A percentile compares a stretch with the other conserved stretches of the same genome.
Evolutionary conservation across 2,797 vertebrate genomes (phyloP).

Genomic region (Pogonophryne albipinna): DNA sequence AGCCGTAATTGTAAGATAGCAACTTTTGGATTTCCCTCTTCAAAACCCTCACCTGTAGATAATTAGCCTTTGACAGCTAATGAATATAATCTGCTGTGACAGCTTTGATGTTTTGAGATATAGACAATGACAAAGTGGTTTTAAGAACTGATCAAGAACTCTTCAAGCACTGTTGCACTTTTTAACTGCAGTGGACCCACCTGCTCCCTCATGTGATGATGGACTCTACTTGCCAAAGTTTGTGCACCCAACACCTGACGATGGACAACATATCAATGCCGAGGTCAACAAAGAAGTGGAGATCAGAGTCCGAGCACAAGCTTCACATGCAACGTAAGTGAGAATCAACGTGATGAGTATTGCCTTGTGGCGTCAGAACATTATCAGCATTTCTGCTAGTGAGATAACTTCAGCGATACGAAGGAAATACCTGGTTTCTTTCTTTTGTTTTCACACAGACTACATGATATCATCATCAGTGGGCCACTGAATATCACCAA

Average conservation of each 20-base stretch:
- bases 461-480: constrained; percentile 69
- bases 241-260: constrained; percentile 64
- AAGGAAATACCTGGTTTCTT: background rate
- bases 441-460: constrained; percentile 40
- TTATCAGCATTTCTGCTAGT: background rate
- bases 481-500: constrained; percentile 71
- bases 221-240: constrained; percentile 71
- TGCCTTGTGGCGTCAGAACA: background rate
- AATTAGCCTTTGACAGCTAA: background rate
- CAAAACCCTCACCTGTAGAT: too few relatives aligned
- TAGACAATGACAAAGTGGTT: background rate
- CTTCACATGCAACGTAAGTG: constrained; percentile 54
- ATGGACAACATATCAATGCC: constrained; percentile 52
- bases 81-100: background rate
- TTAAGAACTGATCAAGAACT: background rate
- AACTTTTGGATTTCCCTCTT: too few relatives aligned
- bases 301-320: constrained; percentile 68
- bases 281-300: constrained; percentile 61
- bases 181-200: constrained; percentile 67
- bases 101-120: background rate
- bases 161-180: background rate
- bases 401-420: background rate
- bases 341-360: background rate
- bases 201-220: constrained; percentile 68
- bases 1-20: too few relatives aligned